Evolutionary conservation across 2,113 vertebrate species (phyloP), one percentile per base, ranked within the genome.

Genomic region (Argyrosomus japonicus): DNA sequence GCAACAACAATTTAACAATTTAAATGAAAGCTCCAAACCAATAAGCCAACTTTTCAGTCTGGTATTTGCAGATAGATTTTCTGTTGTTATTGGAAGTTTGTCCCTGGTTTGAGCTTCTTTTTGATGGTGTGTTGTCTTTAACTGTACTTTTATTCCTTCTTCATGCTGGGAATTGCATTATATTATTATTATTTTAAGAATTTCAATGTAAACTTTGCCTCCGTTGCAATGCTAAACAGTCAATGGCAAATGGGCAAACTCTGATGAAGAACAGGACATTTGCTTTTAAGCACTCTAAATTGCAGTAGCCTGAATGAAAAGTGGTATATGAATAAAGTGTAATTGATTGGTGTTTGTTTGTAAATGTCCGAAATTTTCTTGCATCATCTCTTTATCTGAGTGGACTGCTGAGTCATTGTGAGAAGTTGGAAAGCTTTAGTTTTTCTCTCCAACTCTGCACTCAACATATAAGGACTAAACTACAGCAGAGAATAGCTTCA

Each of bases 401-500:
- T n/a, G 40, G 23, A 45, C 68, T 79, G 82, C 76, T 70, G 70
- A 58, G 57, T 84, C 71, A 75, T 10, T 48, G 14, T 54, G 68
- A 61, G 62, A 47, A 9, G 7, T 57, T 50, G 27, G 19, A 77
- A 64, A 27, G 19, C 23, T 47, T 54, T 48, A 25, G 56, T 15
- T 25, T 74, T 43, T 77, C 43, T 58, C 45, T 67, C n/a, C 50
- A 56, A 36, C 23, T 53, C 54, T 27, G 29, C 27, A 18, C 19
- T 73, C 63, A 67, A 45, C 54, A 36, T 68, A 12, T 23, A 51
- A 45, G 9, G 9, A 61, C 53, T 32, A 21, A 67, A 67, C 48
- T 43, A 47, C 54, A 23, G 40, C 14, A 14, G 21, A 48, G 47
- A 48, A 13, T 12, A 29, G 75, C 68, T 84, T 18, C 19, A 40